A percentile compares a stretch with the other conserved stretches of the same genome.
phyloP scores from a whole-genome alignment of 1,140 invertebrate species.

The Mycetomoellerius zeteki region DNA sequence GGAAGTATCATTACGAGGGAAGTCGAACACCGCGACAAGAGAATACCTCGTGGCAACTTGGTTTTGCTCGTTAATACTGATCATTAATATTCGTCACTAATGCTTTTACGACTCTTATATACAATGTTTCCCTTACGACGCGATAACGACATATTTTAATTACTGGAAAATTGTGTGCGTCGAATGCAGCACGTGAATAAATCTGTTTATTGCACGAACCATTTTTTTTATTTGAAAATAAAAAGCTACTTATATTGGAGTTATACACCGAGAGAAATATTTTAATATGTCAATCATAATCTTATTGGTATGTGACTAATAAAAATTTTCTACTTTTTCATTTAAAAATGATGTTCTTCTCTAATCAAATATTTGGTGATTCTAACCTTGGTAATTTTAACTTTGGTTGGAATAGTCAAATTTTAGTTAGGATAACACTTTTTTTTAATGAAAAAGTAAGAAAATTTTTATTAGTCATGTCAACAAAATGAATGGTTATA shows the following conservation, averaged over 20 bases:
- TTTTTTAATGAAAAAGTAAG: too few relatives aligned
- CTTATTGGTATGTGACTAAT: too few relatives aligned
- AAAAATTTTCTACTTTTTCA: too few relatives aligned
- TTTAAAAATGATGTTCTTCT: too few relatives aligned
- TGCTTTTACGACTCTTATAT: conserved; percentile 19
- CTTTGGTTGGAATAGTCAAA: too few relatives aligned
- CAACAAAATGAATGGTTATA: too few relatives aligned
- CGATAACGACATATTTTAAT: conserved; percentile 11
- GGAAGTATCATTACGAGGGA: conserved; percentile 59
- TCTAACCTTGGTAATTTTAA: too few relatives aligned
- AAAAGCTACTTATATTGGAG: not conserved
- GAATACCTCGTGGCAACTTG: conserved; percentile 22
- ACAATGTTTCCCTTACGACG: not conserved
- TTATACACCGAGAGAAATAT: not conserved
- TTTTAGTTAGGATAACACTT: too few relatives aligned
- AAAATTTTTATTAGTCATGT: too few relatives aligned
- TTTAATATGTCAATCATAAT: too few relatives aligned
- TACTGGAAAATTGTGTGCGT: not conserved
- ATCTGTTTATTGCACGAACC: not conserved
- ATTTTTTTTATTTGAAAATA: not conserved
- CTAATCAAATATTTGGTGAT: too few relatives aligned
- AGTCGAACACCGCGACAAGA: conserved; percentile 52
- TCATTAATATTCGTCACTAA: conserved; percentile 55
- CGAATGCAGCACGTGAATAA: not conserved
- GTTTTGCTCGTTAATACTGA: conserved; percentile 53